Percentiles rank a stretch among this genome's conserved stretches.
Conservation (phyloP, 1,140 invertebrate species). For the Augochlora pura region DNA sequence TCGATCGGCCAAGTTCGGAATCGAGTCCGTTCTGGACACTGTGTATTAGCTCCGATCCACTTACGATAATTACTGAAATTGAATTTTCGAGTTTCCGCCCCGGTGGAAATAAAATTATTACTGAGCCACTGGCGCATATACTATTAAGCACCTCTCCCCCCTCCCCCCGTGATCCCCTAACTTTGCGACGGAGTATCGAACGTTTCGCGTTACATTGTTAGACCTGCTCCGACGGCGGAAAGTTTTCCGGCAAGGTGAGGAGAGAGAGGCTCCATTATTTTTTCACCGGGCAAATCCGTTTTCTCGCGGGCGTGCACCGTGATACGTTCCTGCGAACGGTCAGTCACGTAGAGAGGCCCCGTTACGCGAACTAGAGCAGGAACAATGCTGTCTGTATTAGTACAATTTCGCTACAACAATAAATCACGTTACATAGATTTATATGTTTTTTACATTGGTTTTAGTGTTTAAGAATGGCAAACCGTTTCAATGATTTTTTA, state of each 20-base stretch:
- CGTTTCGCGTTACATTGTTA: background rate
- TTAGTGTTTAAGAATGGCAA: too few species aligned
- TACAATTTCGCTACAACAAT: too few species aligned
- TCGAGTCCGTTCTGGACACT: slow-evolving; percentile 10
- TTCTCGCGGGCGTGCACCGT: too few species aligned
- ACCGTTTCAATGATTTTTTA: too few species aligned
- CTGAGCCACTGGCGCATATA: background rate
- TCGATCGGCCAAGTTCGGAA: slow-evolving; percentile 27
- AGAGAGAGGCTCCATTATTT: background rate
- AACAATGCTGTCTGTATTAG: too few species aligned
- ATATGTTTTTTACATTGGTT: too few species aligned
- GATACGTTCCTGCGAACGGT: too few species aligned
- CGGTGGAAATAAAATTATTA: slow-evolving; percentile 14
- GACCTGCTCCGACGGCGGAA: background rate
- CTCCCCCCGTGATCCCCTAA: background rate
- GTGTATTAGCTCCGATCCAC: slow-evolving; percentile 39
- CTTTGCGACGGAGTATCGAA: background rate
- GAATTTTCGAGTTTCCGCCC: slow-evolving; percentile 26
- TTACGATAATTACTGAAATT: slow-evolving; percentile 41
- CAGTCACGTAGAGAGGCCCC: too few species aligned
- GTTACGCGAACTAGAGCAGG: too few species aligned
- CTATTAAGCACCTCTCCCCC: background rate
- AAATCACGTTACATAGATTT: too few species aligned
- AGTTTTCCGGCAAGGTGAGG: background rate
- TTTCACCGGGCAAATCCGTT: too few species aligned